A percentile compares a stretch with the other conserved stretches of the same genome.
phyloP scores from a whole-genome alignment of 2,888 invertebrate species.

The Nephrotoma appendiculata region DNA sequence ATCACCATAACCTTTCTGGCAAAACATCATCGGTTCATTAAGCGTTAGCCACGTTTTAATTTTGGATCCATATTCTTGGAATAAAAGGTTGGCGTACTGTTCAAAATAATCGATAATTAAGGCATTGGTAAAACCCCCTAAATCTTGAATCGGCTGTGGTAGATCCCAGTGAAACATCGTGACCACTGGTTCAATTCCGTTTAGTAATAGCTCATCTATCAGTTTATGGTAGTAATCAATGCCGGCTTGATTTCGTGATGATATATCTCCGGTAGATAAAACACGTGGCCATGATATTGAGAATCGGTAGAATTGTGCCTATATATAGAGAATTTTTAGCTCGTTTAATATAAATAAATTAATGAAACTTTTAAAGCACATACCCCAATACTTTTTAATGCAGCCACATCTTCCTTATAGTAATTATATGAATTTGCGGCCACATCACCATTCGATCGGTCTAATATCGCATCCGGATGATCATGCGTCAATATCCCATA shows the following conservation, averaged over 20 bases:
- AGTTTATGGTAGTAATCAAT: slow-evolving; percentile 48
- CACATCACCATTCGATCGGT: slow-evolving; percentile 35
- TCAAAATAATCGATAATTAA: slow-evolving; percentile 34
- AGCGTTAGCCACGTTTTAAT: slow-evolving; percentile 43
- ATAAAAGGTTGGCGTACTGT: slow-evolving; percentile 35
- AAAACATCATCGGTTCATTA: slow-evolving; percentile 38
- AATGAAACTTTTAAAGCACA: background rate
- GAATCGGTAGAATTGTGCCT: slow-evolving; percentile 32
- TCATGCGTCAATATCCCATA: slow-evolving; percentile 12
- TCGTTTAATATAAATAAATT: background rate
- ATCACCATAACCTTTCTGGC: slow-evolving; percentile 34
- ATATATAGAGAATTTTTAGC: background rate
- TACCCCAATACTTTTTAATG: slow-evolving; percentile 20
- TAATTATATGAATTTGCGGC: slow-evolving; percentile 42
- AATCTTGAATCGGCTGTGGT: background rate
- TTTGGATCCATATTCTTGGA: slow-evolving; percentile 34
- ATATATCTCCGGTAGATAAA: slow-evolving; percentile 39
- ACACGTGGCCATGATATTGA: slow-evolving; percentile 50
- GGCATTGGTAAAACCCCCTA: slow-evolving; percentile 28
- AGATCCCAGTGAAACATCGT: background rate
- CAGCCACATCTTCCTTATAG: slow-evolving; percentile 32
- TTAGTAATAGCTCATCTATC: slow-evolving; percentile 43
- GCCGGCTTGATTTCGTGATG: slow-evolving; percentile 41
- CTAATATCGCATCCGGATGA: slow-evolving; percentile 21
- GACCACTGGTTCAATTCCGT: slow-evolving; percentile 26